These are phyloP conservation scores for Lophura nycthemera DNA, from an alignment of 2,113 vertebrate species.

Conservation along the genomic window DNA sequence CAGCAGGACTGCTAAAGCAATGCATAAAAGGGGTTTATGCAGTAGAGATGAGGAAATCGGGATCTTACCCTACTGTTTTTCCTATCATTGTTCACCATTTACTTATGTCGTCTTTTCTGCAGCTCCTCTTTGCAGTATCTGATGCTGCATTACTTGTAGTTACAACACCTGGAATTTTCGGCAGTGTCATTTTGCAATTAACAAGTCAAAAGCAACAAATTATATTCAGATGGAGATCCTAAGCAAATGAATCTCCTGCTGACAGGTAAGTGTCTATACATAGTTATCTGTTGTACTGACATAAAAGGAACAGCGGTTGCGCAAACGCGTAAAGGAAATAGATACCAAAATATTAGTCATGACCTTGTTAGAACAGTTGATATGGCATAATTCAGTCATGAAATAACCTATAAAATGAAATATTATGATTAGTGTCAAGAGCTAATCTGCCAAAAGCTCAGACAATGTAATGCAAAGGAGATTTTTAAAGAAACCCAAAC, in stretches of 20 bases:
- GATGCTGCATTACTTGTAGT: neutral
- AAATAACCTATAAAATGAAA: constrained; percentile 37
- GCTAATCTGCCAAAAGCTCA: constrained; percentile 18
- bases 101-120: neutral
- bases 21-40: neutral
- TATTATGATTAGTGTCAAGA: constrained; percentile 29
- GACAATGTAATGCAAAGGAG: constrained; percentile 14
- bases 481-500: constrained; percentile 4
- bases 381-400: neutral
- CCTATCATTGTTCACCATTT: neutral
- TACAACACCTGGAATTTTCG: neutral
- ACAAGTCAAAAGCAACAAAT: neutral
- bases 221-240: neutral
- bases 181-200: neutral
- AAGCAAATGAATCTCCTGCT: neutral
- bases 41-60: neutral
- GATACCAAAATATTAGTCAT: constrained; percentile 32
- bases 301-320: neutral
- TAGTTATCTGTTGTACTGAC: neutral
- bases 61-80: neutral
- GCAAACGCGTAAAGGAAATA: neutral
- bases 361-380: constrained; percentile 25
- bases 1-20: neutral
- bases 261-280: neutral
- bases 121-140: neutral